Conservation (phyloP, 2,797 vertebrate species). For the Siniperca undulata region DNA sequence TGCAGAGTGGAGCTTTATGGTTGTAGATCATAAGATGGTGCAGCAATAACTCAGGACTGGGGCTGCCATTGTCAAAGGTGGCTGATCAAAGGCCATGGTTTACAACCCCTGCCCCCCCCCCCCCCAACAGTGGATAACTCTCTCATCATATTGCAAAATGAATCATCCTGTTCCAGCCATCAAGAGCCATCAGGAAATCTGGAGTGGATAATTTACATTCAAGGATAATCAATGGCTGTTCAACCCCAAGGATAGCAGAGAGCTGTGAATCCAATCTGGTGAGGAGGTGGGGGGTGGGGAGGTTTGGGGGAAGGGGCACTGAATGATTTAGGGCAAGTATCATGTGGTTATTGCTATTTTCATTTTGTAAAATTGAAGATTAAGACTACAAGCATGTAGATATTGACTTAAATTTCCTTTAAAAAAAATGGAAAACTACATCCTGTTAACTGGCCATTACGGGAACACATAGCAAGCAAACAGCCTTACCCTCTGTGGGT, state of each 20-base stretch:
- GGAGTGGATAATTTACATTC: constrained; percentile 52
- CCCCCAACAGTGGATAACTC: constrained; percentile 42
- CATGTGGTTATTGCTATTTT: background rate
- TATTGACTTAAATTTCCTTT: background rate
- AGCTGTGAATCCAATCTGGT: constrained; percentile 29
- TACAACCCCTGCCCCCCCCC: constrained; percentile 39
- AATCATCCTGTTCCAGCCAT: constrained; percentile 49
- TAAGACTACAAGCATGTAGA: background rate
- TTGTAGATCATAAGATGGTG: constrained; percentile 66
- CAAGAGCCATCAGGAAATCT: constrained; percentile 24
- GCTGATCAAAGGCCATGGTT: constrained; percentile 59
- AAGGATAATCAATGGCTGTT: constrained; percentile 43
- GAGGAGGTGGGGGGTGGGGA: background rate
- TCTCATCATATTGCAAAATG: constrained; percentile 38
- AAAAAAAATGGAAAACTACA: background rate
- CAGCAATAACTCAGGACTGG: constrained; percentile 59
- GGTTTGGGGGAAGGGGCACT: background rate
- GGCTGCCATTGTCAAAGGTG: constrained; percentile 51
- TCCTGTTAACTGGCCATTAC: background rate
- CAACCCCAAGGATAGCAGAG: constrained; percentile 7
- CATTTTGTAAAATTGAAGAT: background rate
- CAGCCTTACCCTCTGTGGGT: constrained; percentile 85
- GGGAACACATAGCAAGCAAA: background rate
- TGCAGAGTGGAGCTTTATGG: constrained; percentile 20
- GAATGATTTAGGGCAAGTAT: too few species aligned